These are phyloP conservation scores for Zosterops lateralis DNA, from an alignment of 2,113 vertebrate genomes.

Conservation along the genomic window DNA sequence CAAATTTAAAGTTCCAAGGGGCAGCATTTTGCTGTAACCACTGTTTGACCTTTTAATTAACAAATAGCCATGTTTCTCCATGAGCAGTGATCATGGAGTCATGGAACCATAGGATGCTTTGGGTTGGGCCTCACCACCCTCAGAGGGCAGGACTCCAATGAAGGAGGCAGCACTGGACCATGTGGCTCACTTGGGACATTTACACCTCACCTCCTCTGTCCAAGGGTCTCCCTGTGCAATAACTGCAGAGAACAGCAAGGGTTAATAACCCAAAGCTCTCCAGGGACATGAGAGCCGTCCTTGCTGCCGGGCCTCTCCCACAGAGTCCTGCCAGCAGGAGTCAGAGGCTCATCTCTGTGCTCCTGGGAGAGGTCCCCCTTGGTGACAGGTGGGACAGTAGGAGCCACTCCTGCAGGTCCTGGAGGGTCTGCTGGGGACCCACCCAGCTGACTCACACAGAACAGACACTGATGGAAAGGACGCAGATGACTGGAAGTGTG, in stretches of 20 bases:
- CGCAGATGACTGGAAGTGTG: neutral
- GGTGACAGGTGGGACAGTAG: neutral
- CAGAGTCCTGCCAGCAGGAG: neutral
- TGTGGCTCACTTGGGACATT: neutral
- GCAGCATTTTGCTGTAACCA: neutral
- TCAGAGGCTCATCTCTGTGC: neutral
- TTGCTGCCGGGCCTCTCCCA: neutral
- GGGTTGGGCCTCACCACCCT: accelerated
- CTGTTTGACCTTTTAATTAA: neutral
- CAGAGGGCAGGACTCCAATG: neutral
- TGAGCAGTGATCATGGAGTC: neutral
- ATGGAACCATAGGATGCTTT: neutral
- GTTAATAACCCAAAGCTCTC: neutral
- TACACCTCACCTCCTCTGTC: neutral
- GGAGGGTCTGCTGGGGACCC: neutral
- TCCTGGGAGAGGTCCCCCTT: neutral
- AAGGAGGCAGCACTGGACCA: neutral
- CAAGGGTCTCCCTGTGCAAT: neutral
- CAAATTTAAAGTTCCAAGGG: neutral
- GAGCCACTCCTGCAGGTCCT: neutral
- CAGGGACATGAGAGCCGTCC: accelerated
- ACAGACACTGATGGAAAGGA: neutral
- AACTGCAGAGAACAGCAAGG: neutral
- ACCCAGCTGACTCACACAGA: neutral
- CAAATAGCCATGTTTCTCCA: neutral